Evolutionary conservation across 2,113 vertebrate species (phyloP).

Genomic region (Pygoscelis adeliae): DNA sequence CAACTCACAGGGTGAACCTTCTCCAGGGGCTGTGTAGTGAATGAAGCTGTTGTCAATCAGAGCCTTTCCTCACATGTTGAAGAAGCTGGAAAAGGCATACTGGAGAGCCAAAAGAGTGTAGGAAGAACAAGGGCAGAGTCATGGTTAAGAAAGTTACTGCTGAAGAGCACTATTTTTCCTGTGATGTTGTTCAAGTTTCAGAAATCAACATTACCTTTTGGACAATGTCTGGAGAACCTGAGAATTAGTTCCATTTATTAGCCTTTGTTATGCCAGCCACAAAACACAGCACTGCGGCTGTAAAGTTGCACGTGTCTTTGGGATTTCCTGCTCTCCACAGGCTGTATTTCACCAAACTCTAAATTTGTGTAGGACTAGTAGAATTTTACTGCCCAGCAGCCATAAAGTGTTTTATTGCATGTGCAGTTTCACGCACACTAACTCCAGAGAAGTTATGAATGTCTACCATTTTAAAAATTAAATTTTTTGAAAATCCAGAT

Average conservation of each 20-base stretch:
- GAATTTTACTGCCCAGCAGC: neutral
- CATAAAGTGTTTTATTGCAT: neutral
- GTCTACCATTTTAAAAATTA: neutral
- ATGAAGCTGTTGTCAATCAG: neutral
- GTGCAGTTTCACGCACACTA: neutral
- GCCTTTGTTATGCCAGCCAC: neutral
- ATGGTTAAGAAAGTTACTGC: neutral
- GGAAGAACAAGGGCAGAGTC: neutral
- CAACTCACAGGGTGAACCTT: neutral
- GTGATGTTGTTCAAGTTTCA: neutral
- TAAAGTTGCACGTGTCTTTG: neutral
- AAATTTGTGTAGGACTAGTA: neutral
- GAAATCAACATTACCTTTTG: neutral
- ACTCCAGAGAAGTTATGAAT: neutral
- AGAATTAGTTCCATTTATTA: neutral
- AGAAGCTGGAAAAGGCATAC: neutral
- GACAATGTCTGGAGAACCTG: neutral
- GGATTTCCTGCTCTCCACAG: slow-evolving; percentile 8
- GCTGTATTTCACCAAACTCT: neutral
- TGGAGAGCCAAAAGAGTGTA: neutral
- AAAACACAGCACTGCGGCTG: neutral
- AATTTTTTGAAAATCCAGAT: neutral
- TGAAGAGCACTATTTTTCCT: neutral
- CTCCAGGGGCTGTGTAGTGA: neutral
- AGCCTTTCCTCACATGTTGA: neutral